Base-by-base conservation (phyloP, 2,113 vertebrate genomes). In the Epinephelus lanceolatus region DNA sequence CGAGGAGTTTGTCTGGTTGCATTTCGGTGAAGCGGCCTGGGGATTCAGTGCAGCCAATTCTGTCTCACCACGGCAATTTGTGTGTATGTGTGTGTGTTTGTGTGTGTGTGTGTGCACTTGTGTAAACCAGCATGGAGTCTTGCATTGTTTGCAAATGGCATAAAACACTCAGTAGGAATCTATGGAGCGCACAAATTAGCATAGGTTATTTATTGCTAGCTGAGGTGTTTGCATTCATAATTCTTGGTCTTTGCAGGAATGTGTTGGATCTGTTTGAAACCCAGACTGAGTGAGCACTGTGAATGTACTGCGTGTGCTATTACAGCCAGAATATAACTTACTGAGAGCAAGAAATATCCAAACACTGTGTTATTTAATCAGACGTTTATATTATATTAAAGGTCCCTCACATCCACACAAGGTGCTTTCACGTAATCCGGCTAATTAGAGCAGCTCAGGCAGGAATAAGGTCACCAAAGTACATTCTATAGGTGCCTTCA, bases 111-210 rank as follows among this genome's bases (percentile, higher is more conserved):
- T 23, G 55, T 14, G 21, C 4, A 0, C 81, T 49, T 67, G 60
- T 81, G 55, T 74, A 33, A 81, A 84, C 52, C 84, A 83, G 77
- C 69, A 69, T 60, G 84, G 71, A 80, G 57, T 52, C 76, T 67
- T 60, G 59, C 74, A 87, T 90, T 92, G 80, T 92, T 88, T 86
- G 76, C 74, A 87, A 90, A 87, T 79, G 73, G 66, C 76, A 71
- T 83, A 76, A 78, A 90, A 76, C 69, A 81, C 81, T 86, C 80
- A 68, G 80, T 77, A 18, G 80, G 69, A 67, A 51, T 81, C 87
- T 72, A 25, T 17, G 52, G 61, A 80, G 77, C 23, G 72, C 76
- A 80, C 74, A 56, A 42, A 92, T 89, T 81, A 88, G 68, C 80
- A 83, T 78, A 70, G 71, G 88, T 81, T 88, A 83, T 91, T 84